Percentiles rank a stretch among this genome's conserved stretches.
phyloP scores from a whole-genome alignment of 1,140 invertebrate genomes.

The Lucilia cuprina region DNA sequence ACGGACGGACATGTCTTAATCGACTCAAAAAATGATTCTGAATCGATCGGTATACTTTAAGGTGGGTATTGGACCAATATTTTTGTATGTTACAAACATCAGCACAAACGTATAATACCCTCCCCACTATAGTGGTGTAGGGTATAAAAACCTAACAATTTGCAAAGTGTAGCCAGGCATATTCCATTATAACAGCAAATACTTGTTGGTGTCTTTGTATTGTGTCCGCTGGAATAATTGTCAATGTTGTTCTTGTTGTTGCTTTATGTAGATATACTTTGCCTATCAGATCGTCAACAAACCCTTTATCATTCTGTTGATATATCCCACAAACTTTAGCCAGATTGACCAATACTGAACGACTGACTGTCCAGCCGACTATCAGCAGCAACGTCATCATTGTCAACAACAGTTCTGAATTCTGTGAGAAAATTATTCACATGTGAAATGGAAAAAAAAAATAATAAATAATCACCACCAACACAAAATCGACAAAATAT shows the following conservation, averaged over 20 bases:
- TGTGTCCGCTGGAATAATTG: background rate
- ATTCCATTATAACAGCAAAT: background rate
- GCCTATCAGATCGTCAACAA: background rate
- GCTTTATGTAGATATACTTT: background rate
- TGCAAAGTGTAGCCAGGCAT: background rate
- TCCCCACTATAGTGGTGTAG: too few species aligned
- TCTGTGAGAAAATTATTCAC: background rate
- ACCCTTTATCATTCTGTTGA: background rate
- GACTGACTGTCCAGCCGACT: background rate
- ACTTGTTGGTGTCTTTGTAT: background rate
- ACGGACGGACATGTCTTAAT: too few species aligned
- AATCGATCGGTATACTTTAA: too few species aligned
- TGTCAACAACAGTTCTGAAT: background rate
- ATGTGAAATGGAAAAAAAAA: conserved; percentile 5
- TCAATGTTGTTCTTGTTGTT: background rate
- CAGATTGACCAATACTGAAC: background rate
- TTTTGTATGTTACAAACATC: too few species aligned
- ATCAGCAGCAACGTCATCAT: background rate
- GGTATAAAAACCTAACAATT: too few species aligned
- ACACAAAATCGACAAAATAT: background rate
- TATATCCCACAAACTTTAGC: background rate
- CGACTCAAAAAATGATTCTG: too few species aligned
- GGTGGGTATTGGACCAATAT: too few species aligned
- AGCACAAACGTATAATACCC: too few species aligned
- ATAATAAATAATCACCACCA: background rate